Percentiles rank a stretch among this genome's conserved stretches.
These are phyloP conservation scores for Protonemura montana DNA, from an alignment of 2,888 invertebrate genomes.

Conservation along the genomic window DNA sequence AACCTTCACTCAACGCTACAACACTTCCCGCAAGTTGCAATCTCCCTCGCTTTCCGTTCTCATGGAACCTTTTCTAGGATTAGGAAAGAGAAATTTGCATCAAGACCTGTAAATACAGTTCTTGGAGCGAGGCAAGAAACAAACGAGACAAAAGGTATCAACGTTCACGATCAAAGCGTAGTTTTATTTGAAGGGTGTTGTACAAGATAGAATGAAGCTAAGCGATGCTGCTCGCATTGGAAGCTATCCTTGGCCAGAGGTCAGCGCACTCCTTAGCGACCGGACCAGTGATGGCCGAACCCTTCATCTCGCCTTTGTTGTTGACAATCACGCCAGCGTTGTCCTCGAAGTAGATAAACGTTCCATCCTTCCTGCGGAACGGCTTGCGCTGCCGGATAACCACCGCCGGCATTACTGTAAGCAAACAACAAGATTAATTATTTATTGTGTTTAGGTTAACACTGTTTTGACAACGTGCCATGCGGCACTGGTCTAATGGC, in stretches of 20 bases:
- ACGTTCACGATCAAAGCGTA: not conserved
- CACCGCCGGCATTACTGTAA: conserved; percentile 97
- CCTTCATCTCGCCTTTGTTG: conserved; percentile 99
- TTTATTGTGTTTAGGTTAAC: too few relatives aligned
- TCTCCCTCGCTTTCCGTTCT: too few relatives aligned
- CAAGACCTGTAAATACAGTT: too few relatives aligned
- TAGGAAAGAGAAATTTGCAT: too few relatives aligned
- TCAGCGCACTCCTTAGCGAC: conserved; percentile 99
- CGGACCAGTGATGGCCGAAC: conserved; percentile 98
- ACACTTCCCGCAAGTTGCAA: too few relatives aligned
- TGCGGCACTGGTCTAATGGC: too few relatives aligned
- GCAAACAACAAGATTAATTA: too few relatives aligned
- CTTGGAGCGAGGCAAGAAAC: too few relatives aligned
- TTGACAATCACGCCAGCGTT: conserved; percentile 99
- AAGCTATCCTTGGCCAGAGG: conserved; percentile 99
- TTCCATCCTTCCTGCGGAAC: conserved; percentile 98
- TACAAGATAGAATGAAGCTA: conserved; percentile 60
- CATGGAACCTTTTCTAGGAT: too few relatives aligned
- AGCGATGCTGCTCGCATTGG: conserved; percentile 98
- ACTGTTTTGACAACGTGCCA: too few relatives aligned
- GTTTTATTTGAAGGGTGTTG: not conserved
- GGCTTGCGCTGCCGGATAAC: conserved; percentile 98
- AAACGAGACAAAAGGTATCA: too few relatives aligned
- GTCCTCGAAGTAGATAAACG: conserved; percentile 99
- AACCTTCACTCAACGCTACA: too few relatives aligned